Evolutionary conservation across 2,113 vertebrate species (phyloP).

Genomic region (Syngnathus floridae): DNA sequence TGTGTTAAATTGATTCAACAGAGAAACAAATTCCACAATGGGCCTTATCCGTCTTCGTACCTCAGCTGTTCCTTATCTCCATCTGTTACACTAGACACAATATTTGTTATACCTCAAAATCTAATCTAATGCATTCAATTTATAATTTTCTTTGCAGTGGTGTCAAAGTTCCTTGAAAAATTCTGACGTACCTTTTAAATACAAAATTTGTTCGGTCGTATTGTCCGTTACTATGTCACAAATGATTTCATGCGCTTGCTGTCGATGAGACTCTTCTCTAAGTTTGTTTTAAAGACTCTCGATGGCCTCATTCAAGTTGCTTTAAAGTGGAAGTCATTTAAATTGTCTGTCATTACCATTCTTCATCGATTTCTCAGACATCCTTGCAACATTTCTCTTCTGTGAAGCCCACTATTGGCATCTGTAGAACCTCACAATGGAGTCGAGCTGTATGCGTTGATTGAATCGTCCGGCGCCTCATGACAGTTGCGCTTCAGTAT

Average conservation of each 20-base stretch:
- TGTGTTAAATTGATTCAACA: too few species aligned
- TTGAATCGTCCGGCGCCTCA: constrained; percentile 16
- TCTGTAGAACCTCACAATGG: neutral
- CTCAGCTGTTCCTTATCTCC: neutral
- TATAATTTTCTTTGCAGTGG: neutral
- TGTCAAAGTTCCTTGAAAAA: neutral
- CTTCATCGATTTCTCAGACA: neutral
- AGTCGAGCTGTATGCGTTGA: neutral
- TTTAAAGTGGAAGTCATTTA: neutral
- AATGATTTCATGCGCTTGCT: neutral
- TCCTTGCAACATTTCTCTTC: neutral
- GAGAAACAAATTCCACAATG: too few species aligned
- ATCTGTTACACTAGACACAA: too few species aligned
- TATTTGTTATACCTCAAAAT: too few species aligned
- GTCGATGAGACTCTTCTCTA: neutral
- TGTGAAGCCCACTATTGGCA: neutral
- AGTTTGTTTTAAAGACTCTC: neutral
- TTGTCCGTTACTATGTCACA: neutral
- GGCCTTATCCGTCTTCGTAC: too few species aligned
- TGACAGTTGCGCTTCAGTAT: constrained; percentile 24
- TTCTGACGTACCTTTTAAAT: neutral
- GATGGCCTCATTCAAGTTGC: neutral
- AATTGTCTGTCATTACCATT: neutral
- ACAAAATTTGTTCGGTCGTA: neutral
- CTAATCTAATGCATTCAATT: too few species aligned